A percentile compares a stretch with the other conserved stretches of the same genome.
These are phyloP conservation scores for Anoplius nigerrimus DNA, from an alignment of 2,888 invertebrate species.

Conservation along the genomic window DNA sequence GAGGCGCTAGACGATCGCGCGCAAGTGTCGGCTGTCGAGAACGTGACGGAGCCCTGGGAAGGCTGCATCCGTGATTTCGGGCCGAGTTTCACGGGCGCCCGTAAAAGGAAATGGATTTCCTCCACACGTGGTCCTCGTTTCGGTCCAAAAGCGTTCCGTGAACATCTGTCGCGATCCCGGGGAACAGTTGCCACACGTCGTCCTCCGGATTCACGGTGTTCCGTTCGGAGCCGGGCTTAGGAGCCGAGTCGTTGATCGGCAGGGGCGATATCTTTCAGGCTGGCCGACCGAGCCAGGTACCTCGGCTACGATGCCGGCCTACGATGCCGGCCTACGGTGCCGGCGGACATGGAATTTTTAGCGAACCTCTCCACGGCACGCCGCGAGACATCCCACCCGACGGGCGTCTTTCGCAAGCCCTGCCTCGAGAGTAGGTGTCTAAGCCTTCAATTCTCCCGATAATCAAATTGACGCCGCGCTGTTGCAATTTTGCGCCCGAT, in stretches of 20 bases:
- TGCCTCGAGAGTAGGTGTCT: too few relatives aligned
- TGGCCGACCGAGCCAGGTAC: neutral
- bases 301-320: neutral
- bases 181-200: slow-evolving; percentile 49
- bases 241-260: slow-evolving; percentile 24
- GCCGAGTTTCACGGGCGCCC: slow-evolving; percentile 44
- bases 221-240: slow-evolving; percentile 3
- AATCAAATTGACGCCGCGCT: too few relatives aligned
- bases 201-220: slow-evolving; percentile 24
- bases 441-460: too few relatives aligned
- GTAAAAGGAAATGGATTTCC: slow-evolving; percentile 73
- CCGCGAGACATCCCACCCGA: too few relatives aligned
- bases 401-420: too few relatives aligned
- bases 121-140: slow-evolving; percentile 72
- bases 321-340: neutral
- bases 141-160: slow-evolving; percentile 43
- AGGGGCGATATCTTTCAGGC: too few relatives aligned
- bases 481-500: too few relatives aligned
- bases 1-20: too few relatives aligned
- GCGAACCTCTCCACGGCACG: too few relatives aligned
- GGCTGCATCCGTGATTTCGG: slow-evolving; percentile 5
- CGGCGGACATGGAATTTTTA: too few relatives aligned
- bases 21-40: too few relatives aligned
- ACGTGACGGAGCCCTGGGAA: neutral
- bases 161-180: slow-evolving; percentile 53